A percentile compares a stretch with the other conserved stretches of the same genome.
Conservation (phyloP, 2,888 invertebrate genomes). For the Ecliptopera silaceata region DNA sequence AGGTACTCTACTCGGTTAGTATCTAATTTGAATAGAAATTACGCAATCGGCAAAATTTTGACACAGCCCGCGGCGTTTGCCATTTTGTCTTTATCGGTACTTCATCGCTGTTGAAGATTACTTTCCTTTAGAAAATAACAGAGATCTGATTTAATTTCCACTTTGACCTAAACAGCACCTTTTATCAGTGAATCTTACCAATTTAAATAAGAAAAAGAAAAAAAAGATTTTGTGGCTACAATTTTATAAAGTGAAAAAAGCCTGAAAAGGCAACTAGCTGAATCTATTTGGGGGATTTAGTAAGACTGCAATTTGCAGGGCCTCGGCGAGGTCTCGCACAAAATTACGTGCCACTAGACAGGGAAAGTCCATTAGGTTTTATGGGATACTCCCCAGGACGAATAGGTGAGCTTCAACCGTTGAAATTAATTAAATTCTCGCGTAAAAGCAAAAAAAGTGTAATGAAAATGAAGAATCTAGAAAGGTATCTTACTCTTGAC, state of each 20-base stretch:
- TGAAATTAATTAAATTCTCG: constrained; percentile 78
- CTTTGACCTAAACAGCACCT: constrained; percentile 32
- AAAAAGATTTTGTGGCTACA: background rate
- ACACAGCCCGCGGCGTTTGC: constrained; percentile 51
- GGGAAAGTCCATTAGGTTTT: constrained; percentile 81
- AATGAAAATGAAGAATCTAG: constrained; percentile 47
- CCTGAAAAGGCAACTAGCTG: constrained; percentile 35
- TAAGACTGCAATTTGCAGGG: constrained; percentile 63
- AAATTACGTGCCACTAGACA: constrained; percentile 73
- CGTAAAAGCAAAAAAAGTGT: constrained; percentile 54
- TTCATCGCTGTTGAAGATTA: constrained; percentile 50
- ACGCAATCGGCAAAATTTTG: constrained; percentile 62
- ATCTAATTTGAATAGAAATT: constrained; percentile 68
- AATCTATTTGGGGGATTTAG: constrained; percentile 55
- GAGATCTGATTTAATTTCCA: constrained; percentile 50
- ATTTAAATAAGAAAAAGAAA: constrained; percentile 8
- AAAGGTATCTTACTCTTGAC: constrained; percentile 30
- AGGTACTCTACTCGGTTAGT: background rate
- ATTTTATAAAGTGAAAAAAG: constrained; percentile 9
- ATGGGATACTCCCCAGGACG: constrained; percentile 72
- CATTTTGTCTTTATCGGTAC: constrained; percentile 51
- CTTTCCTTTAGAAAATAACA: constrained; percentile 40
- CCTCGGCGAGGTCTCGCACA: constrained; percentile 58
- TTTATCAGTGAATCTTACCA: constrained; percentile 24
- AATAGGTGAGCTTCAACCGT: constrained; percentile 66